Evolutionary conservation across 2,888 invertebrate species (phyloP), one percentile per base, ranked within the genome.

Genomic region (Perizoma flavofasciatum): DNA sequence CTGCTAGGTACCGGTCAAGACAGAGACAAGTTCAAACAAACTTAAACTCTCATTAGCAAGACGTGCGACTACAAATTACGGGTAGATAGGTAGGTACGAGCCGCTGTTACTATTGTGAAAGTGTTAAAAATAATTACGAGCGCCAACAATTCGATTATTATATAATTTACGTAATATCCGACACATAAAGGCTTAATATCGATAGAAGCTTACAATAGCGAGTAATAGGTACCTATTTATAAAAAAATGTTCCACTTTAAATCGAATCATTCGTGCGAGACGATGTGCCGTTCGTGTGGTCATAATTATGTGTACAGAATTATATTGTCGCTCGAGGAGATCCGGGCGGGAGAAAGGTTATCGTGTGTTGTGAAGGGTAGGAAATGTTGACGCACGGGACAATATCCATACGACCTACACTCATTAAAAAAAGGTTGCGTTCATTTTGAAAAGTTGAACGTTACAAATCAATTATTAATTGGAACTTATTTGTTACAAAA

Each of bases 331-430:
- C 34, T 37, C 22, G 41, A 22, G 33, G 9, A 71, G 76, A 76
- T 78, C 78, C 79, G 79, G 77, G 77, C 79, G 79, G 77, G 77
- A 71, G 71, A 77, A 64, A 61, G 72, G 72, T 57, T 62, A 67
- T 54, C 11, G 43, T 43, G 46, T 49, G 52, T 66, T 66, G 64
- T 63, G 51, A 66, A 57, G 4, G 33, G 10, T 65, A 49, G 33
- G 47, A 11, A 52, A n/a, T 41, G 10, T 8, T 6, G 39, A 9
- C 7, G 39, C 8, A 39, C 7, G 39, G 39, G 39, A 39, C 7
- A 39, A 57, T 8, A 49, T 64, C 43, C 35, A 43, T 49, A 35
- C 47, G 22, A 22, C 22, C 22, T 22, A 22, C 22, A 22, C 22
- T 2, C 22, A 22, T n/a, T 22, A 22, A 22, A 22, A 22, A 22